These are phyloP conservation scores for Sebastolobus altivelis DNA, from an alignment of 2,797 vertebrate genomes.

Conservation along the genomic window DNA sequence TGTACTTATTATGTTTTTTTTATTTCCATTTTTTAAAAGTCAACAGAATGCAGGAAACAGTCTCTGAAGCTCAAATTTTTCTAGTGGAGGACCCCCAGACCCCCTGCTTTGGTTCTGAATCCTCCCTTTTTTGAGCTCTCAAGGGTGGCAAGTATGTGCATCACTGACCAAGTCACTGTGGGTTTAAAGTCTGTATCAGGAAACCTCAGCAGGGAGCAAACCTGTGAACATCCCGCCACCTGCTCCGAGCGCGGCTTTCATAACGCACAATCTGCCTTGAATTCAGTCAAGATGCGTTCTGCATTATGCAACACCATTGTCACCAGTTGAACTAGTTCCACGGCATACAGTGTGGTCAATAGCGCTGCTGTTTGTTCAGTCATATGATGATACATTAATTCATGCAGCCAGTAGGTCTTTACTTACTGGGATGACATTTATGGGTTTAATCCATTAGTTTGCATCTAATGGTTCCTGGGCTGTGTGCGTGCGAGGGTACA, in stretches of 20 bases:
- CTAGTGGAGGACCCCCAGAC: too few species aligned
- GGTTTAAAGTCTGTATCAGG: slow-evolving; percentile 14
- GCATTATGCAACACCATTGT: not conserved
- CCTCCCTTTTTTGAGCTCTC: too few species aligned
- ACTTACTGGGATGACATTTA: not conserved
- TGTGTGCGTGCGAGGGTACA: not conserved
- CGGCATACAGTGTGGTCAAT: not conserved
- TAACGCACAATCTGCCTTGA: slow-evolving; percentile 1
- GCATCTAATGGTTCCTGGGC: not conserved
- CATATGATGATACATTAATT: not conserved
- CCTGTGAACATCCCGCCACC: slow-evolving; percentile 8
- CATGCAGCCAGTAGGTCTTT: not conserved
- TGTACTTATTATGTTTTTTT: too few species aligned
- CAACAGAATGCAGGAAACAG: too few species aligned
- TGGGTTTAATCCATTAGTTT: not conserved
- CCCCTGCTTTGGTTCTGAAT: too few species aligned
- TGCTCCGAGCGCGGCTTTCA: not conserved
- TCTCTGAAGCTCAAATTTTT: too few species aligned
- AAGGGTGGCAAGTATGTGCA: not conserved
- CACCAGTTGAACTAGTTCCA: slow-evolving; percentile 21
- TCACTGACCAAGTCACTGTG: not conserved
- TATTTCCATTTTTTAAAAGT: too few species aligned
- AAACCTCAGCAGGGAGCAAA: slow-evolving; percentile 22
- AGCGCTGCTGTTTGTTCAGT: not conserved
- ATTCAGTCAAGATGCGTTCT: slow-evolving; percentile 21